phyloP scores from a whole-genome alignment of 2,113 vertebrate species.

The Dipodomys stephensi region DNA sequence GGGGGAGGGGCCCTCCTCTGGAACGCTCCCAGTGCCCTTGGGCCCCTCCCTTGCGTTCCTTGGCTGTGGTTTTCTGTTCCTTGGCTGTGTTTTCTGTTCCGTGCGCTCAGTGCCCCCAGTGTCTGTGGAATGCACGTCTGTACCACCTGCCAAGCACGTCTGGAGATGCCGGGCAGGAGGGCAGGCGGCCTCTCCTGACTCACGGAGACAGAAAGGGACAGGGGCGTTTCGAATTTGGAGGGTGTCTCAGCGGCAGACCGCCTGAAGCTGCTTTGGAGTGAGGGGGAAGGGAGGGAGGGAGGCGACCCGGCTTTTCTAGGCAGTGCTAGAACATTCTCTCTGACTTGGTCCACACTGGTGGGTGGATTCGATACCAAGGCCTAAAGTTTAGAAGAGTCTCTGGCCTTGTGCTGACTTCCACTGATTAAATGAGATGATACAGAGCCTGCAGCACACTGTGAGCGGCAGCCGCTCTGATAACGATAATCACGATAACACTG shows the following conservation, averaged over 20 bases:
- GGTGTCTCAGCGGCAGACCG: background rate
- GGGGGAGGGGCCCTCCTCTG: too few relatives aligned
- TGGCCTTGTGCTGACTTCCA: background rate
- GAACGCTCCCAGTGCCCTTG: too few relatives aligned
- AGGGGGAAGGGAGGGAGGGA: too few relatives aligned
- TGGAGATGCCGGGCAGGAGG: too few relatives aligned
- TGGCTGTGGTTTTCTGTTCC: background rate
- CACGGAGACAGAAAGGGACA: too few relatives aligned
- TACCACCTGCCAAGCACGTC: too few relatives aligned
- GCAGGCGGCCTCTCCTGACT: too few relatives aligned
- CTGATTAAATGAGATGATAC: conserved; percentile 24
- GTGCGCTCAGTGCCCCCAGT: too few relatives aligned
- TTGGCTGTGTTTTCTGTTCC: background rate
- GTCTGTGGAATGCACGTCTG: too few relatives aligned
- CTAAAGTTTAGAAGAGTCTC: background rate
- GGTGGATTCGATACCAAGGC: background rate
- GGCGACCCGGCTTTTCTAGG: background rate
- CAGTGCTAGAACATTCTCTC: background rate
- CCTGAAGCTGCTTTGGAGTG: background rate
- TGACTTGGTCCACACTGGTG: background rate
- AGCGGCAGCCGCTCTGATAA: background rate
- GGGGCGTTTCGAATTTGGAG: too few relatives aligned
- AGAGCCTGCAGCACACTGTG: background rate
- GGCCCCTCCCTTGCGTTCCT: background rate
- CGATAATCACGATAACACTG: background rate